A percentile compares a stretch with the other conserved stretches of the same genome.
phyloP scores from a whole-genome alignment of 2,797 vertebrate species.

The Crocidura indochinensis region DNA sequence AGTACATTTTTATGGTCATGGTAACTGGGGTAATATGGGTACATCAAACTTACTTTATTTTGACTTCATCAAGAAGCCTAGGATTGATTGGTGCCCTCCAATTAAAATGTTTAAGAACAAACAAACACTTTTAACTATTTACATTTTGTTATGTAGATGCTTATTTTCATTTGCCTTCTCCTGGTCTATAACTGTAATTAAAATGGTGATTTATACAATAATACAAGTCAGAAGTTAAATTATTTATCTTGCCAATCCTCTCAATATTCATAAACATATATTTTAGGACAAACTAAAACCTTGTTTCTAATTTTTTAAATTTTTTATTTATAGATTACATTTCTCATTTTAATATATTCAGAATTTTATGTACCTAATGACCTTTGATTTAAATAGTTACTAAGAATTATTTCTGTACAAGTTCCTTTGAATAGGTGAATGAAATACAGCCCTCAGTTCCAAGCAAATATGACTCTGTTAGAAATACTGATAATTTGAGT shows the following conservation, averaged over 20 bases:
- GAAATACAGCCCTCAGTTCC: neutral
- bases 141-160: neutral
- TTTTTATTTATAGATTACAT: neutral
- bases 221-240: slow-evolving; percentile 42
- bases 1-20: neutral
- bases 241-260: neutral
- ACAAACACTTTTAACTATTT: neutral
- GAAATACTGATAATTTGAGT: neutral
- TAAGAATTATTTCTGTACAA: neutral
- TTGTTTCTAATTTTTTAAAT: neutral
- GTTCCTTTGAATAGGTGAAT: neutral
- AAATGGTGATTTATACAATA: neutral
- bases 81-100: neutral
- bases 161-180: neutral
- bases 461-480: neutral
- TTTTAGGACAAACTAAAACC: slow-evolving; percentile 43
- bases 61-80: neutral
- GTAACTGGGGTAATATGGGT: neutral
- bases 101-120: neutral
- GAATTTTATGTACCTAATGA: neutral
- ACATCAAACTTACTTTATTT: neutral
- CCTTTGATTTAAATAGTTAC: slow-evolving; percentile 37
- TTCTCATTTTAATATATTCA: slow-evolving; percentile 41
- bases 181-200: neutral
- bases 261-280: neutral